A percentile compares a stretch with the other conserved stretches of the same genome.
Conservation (phyloP, 1,140 invertebrate species). For the Pseudomyrmex gracilis region DNA sequence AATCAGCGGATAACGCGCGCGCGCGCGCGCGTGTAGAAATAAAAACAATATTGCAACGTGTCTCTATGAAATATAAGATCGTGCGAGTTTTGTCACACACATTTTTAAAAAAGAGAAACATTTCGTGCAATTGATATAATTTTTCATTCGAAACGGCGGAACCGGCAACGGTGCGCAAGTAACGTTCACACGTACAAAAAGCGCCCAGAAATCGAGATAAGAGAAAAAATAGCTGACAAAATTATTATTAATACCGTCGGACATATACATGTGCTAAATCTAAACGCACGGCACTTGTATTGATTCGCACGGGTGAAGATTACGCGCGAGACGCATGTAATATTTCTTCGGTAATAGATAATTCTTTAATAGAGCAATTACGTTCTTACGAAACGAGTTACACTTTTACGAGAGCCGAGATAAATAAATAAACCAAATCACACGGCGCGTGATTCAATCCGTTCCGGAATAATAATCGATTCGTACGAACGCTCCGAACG, state of each 20-base stretch:
- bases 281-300: not conserved
- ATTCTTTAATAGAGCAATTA: slow-evolving; percentile 7
- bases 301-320: not conserved
- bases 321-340: not conserved
- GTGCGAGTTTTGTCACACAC: too few relatives aligned
- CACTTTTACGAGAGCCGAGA: not conserved
- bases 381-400: not conserved
- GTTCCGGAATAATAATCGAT: not conserved
- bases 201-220: not conserved
- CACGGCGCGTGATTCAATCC: not conserved
- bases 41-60: not conserved
- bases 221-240: not conserved
- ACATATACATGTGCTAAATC: not conserved
- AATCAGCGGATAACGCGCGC: not conserved
- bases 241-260: not conserved
- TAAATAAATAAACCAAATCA: not conserved
- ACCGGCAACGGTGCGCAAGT: too few relatives aligned
- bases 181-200: not conserved
- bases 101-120: too few relatives aligned
- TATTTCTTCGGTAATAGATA: slow-evolving; percentile 4
- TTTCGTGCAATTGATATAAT: too few relatives aligned
- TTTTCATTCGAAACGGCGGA: too few relatives aligned
- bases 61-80: too few relatives aligned
- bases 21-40: not conserved
- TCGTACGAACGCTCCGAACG: not conserved